These are phyloP conservation scores for Rhaphigaster nebulosa DNA, from an alignment of 2,888 invertebrate species.

Conservation along the genomic window DNA sequence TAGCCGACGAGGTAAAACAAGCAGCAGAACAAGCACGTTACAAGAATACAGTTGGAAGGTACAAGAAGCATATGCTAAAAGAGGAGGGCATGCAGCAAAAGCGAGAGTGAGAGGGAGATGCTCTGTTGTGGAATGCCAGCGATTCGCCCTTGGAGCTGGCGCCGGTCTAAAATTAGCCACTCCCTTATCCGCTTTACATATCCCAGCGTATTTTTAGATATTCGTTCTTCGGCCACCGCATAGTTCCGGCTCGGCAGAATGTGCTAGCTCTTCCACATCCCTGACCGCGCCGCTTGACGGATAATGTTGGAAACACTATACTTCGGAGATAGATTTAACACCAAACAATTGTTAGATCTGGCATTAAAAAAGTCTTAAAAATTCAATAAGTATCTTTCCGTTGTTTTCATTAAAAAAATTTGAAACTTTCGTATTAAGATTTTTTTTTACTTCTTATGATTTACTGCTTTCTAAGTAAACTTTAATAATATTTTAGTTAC, in stretches of 20 bases:
- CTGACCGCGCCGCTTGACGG: not conserved
- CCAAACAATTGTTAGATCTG: not conserved
- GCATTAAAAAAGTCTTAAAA: no score
- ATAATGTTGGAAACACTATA: not conserved
- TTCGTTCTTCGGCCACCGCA: not conserved
- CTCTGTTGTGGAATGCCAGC: slow-evolving; percentile 42
- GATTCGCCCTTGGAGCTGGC: slow-evolving; percentile 57
- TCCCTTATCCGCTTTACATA: slow-evolving; percentile 54
- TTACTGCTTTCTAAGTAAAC: no score
- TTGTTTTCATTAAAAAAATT: no score
- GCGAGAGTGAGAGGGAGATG: slow-evolving; percentile 26
- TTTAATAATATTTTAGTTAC: no score
- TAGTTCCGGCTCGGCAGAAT: slow-evolving; percentile 33
- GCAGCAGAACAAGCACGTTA: not conserved
- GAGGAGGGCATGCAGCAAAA: not conserved
- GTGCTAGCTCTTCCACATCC: not conserved
- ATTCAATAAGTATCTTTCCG: not conserved
- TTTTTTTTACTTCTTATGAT: no score
- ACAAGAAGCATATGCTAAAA: not conserved
- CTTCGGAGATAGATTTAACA: not conserved
- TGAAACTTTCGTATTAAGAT: no score
- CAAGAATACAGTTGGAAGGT: not conserved
- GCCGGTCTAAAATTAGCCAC: slow-evolving; percentile 59
- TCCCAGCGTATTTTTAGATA: slow-evolving; percentile 31
- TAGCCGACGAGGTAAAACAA: not conserved